Base-by-base conservation (phyloP, 2,888 invertebrate genomes). In the Acrobasis repandana region DNA sequence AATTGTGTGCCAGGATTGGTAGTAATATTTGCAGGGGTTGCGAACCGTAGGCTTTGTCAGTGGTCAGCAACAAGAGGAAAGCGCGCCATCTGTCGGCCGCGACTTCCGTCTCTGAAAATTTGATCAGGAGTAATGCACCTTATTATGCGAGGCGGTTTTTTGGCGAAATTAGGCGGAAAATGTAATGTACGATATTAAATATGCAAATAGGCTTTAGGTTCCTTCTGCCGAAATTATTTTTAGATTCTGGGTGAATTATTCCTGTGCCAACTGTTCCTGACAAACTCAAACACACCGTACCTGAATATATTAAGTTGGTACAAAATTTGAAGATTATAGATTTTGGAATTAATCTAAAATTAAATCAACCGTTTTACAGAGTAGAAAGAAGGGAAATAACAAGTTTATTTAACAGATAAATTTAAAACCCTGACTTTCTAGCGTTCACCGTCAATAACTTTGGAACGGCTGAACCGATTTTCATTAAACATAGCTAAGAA, bases 51-150 rank as follows among this genome's bases (percentile, higher is more conserved):
- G 85, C 86, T 87, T 85, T 88, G 86, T 85, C 76, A 76, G 82
- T 76, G 88, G 86, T 88, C 86, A 86, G 85, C 84, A 89, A 89
- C 88, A 88, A 90, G 88, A 90, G 88, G 85, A 89, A 80, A 76
- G 76, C 71, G 77, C 82, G 86, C 83, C 90, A 90, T 88, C 88
- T 90, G 90, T 74, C 76, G 83, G 77, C 80, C 77, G 72, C 76
- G 78, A 83, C 82, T 85, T 88, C 83, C 86, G 84, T 69, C 67
- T 69, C 71, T 83, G 83, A 86, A 87, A 88, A 83, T 87, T 86
- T 86, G 82, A 88, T 86, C 78, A 80, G 81, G 69, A 78, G 72
- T 87, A 81, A 86, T 83, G 80, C 74, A 75, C 78, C 81, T 82
- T 83, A 86, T 86, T 86, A 85, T 80, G 78, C 73, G 73, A 73